Evolutionary conservation across 2,888 invertebrate genomes (phyloP).

Genomic region (Mythimna vitellina): DNA sequence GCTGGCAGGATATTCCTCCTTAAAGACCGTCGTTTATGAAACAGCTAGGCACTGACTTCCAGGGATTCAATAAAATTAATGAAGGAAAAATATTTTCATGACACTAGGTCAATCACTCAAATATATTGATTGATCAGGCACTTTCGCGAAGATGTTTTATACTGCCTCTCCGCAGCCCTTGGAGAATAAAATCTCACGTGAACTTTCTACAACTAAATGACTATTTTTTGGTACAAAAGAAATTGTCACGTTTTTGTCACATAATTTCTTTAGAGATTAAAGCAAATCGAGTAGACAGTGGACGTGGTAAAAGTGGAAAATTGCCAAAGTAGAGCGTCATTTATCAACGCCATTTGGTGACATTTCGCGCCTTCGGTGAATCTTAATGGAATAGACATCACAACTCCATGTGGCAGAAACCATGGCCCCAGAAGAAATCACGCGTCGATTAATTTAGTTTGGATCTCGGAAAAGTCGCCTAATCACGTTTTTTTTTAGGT

Average conservation of each 20-base stretch:
- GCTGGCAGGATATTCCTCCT: constrained; percentile 25
- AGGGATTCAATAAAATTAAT: constrained; percentile 55
- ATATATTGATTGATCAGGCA: constrained; percentile 51
- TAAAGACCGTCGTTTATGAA: constrained; percentile 41
- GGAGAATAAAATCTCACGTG: constrained; percentile 33
- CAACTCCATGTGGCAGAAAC: constrained; percentile 59
- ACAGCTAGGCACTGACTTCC: constrained; percentile 42
- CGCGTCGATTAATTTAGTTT: constrained; percentile 23
- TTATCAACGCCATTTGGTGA: constrained; percentile 81
- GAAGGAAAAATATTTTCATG: constrained; percentile 48
- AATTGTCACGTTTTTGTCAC: constrained; percentile 64
- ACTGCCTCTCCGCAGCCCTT: constrained; percentile 21
- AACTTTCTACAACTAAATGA: constrained; percentile 42
- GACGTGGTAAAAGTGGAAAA: constrained; percentile 79
- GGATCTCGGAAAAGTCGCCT: background rate
- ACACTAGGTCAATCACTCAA: constrained; percentile 53
- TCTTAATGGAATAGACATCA: constrained; percentile 75
- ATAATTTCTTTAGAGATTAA: constrained; percentile 74
- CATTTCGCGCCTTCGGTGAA: constrained; percentile 77
- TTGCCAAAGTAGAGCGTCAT: constrained; percentile 80
- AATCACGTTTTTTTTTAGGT: too few species aligned
- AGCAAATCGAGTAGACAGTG: constrained; percentile 73
- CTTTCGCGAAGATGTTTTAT: constrained; percentile 41
- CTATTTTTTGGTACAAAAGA: constrained; percentile 44
- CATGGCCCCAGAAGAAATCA: constrained; percentile 56